A percentile compares a stretch with the other conserved stretches of the same genome.
These are phyloP conservation scores for Subanguina moxae DNA, from an alignment of 1,140 invertebrate genomes.

Conservation along the genomic window DNA sequence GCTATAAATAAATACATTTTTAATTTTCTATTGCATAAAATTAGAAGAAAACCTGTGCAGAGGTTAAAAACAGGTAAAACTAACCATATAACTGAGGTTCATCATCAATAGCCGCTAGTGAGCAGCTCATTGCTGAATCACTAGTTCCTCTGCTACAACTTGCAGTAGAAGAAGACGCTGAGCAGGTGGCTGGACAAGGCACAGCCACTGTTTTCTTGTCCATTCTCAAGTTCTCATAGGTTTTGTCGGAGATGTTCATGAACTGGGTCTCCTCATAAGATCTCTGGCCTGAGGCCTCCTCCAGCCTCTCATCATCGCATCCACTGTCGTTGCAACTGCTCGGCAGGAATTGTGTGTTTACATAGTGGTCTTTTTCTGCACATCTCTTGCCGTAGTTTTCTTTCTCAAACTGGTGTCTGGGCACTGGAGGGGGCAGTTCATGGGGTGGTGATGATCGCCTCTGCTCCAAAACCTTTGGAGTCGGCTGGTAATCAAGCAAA, in stretches of 20 bases:
- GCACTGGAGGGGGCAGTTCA: background rate
- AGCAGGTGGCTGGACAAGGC: background rate
- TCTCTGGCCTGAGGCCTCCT: background rate
- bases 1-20: no score
- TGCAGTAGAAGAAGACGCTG: background rate
- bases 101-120: background rate
- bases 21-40: no score
- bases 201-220: background rate
- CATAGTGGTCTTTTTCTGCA: background rate
- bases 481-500: background rate
- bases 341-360: background rate
- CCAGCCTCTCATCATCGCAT: background rate
- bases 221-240: constrained; percentile 18
- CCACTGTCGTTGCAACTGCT: background rate
- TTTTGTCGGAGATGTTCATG: constrained; percentile 18
- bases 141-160: background rate
- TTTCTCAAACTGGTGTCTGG: background rate
- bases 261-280: constrained; percentile 16
- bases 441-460: background rate
- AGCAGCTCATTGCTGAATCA: background rate
- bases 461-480: background rate
- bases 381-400: background rate
- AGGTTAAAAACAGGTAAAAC: background rate
- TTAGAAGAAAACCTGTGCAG: background rate
- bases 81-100: constrained; percentile 1